A percentile compares a stretch with the other conserved stretches of the same genome.
These are phyloP conservation scores for Drosophila atripex DNA, from an alignment of 2,888 invertebrate genomes.

Conservation along the genomic window DNA sequence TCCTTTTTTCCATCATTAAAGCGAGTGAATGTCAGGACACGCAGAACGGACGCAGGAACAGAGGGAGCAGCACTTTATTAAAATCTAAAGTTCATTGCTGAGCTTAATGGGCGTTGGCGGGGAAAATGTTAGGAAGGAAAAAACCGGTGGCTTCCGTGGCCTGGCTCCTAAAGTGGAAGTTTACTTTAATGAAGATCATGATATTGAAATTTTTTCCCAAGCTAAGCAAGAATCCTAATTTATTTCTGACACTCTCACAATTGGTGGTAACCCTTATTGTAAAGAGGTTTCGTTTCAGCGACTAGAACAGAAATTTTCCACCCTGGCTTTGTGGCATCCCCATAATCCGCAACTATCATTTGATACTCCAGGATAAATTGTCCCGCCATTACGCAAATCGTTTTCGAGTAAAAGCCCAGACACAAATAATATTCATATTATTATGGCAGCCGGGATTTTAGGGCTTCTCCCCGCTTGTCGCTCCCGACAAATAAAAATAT, in stretches of 20 bases:
- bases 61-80: conserved; percentile 36
- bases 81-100: conserved; percentile 50
- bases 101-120: conserved; percentile 30
- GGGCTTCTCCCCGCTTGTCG: not conserved
- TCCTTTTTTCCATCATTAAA: conserved; percentile 44
- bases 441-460: conserved; percentile 44
- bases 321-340: too few species aligned
- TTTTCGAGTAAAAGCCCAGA: conserved; percentile 34
- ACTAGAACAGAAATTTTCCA: too few species aligned
- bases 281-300: too few species aligned
- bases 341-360: conserved; percentile 25
- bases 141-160: conserved; percentile 3
- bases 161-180: conserved; percentile 16
- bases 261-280: too few species aligned
- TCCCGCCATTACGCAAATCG: conserved; percentile 37
- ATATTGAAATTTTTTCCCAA: not conserved
- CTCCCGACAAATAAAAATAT: conserved; percentile 55
- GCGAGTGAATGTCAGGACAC: conserved; percentile 19
- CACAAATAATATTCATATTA: conserved; percentile 58
- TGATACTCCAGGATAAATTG: conserved; percentile 11
- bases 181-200: conserved; percentile 22
- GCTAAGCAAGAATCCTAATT: not conserved
- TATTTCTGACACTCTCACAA: not conserved
- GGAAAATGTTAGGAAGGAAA: conserved; percentile 1
- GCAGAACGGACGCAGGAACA: not conserved